A percentile compares a stretch with the other conserved stretches of the same genome.
These are phyloP conservation scores for Clupea harengus DNA, from an alignment of 2,113 vertebrate genomes.

Conservation along the genomic window DNA sequence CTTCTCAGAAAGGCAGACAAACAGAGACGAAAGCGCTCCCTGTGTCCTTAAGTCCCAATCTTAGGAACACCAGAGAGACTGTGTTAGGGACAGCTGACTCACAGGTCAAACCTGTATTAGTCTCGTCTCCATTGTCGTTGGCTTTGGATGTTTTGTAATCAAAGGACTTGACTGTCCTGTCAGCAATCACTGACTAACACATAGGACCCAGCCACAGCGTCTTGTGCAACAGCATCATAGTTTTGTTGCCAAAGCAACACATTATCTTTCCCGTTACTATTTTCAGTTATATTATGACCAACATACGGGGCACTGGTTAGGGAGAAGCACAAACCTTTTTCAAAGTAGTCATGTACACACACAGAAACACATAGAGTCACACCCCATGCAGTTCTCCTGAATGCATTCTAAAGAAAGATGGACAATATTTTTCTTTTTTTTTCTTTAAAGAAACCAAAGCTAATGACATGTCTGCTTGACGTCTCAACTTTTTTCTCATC, in stretches of 20 bases:
- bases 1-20: slow-evolving; percentile 36
- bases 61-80: background rate
- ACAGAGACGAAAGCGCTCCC: background rate
- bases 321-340: slow-evolving; percentile 83
- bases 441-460: slow-evolving; percentile 78
- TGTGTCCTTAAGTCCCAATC: too few relatives aligned
- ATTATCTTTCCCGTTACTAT: background rate
- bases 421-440: slow-evolving; percentile 49
- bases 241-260: slow-evolving; percentile 14
- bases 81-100: background rate
- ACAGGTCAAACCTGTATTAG: background rate
- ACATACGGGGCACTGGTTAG: slow-evolving; percentile 71
- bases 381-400: background rate
- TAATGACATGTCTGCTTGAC: slow-evolving; percentile 72
- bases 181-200: background rate
- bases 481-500: slow-evolving; percentile 68
- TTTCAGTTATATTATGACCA: background rate
- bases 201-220: background rate
- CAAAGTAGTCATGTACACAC: slow-evolving; percentile 46
- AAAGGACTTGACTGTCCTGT: background rate
- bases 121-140: background rate
- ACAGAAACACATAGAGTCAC: background rate
- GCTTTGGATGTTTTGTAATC: background rate
- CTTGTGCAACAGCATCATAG: background rate
- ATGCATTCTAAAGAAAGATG: background rate